Percentiles rank a stretch among this genome's conserved stretches.
Conservation (phyloP, 2,113 vertebrate genomes). For the Paradoxurus hermaphroditus region DNA sequence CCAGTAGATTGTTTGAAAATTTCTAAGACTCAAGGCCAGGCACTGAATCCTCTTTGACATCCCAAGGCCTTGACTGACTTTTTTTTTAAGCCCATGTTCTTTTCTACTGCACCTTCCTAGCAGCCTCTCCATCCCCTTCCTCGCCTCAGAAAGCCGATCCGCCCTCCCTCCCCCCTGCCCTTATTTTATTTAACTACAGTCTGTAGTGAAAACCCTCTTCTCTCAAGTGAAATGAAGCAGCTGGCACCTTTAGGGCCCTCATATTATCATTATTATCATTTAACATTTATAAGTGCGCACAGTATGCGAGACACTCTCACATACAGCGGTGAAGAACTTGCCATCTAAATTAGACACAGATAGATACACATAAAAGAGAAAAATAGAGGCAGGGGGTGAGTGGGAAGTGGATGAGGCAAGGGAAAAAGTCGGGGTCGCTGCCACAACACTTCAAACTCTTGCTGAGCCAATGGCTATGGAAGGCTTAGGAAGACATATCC, state of each 20-base stretch:
- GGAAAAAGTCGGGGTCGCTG: conserved; percentile 22
- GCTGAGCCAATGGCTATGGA: conserved; percentile 46
- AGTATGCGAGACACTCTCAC: conserved; percentile 30
- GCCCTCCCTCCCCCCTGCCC: neutral
- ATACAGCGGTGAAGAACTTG: conserved; percentile 33
- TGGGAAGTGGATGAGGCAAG: conserved; percentile 26
- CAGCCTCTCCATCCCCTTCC: neutral
- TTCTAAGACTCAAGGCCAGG: neutral
- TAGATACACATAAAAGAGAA: conserved; percentile 59
- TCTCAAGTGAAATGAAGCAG: conserved; percentile 55
- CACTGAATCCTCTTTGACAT: conserved; percentile 17
- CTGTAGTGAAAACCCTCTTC: conserved; percentile 42
- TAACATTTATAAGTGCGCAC: conserved; percentile 59
- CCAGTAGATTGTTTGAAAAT: neutral
- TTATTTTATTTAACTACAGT: conserved; percentile 16
- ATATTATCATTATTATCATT: conserved; percentile 59
- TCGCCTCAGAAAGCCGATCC: neutral
- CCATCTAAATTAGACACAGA: conserved; percentile 68
- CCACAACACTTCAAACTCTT: conserved; percentile 56
- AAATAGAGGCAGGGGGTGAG: conserved; percentile 50
- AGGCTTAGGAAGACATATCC: conserved; percentile 43
- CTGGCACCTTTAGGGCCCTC: conserved; percentile 56
- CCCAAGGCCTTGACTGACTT: conserved; percentile 20
- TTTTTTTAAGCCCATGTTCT: neutral
- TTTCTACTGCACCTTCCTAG: neutral